Conservation (phyloP, 2,888 invertebrate genomes). For the Galeruca laticollis region DNA sequence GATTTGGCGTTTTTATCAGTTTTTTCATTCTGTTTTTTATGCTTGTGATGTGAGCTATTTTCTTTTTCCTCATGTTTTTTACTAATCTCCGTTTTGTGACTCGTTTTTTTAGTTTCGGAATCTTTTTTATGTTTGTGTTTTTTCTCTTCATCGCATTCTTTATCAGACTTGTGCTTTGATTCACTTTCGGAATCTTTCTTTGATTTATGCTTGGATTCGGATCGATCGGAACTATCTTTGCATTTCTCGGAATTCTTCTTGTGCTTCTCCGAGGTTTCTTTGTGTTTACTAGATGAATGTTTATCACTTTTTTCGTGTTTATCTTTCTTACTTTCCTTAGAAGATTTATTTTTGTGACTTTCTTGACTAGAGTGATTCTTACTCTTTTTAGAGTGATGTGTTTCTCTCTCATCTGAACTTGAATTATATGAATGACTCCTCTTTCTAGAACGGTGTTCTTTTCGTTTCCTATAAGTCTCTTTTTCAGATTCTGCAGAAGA, state of each 20-base stretch:
- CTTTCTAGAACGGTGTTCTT: conserved; percentile 20
- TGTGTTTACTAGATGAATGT: conserved; percentile 15
- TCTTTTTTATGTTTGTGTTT: conserved; percentile 24
- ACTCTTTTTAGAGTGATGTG: conserved; percentile 37
- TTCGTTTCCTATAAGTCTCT: conserved; percentile 18
- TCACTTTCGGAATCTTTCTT: conserved; percentile 26
- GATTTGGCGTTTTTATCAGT: conserved; percentile 26
- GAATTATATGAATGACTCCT: conserved; percentile 35
- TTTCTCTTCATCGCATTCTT: conserved; percentile 16
- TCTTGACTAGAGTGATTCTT: conserved; percentile 22
- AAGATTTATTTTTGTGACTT: conserved; percentile 17
- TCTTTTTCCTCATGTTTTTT: conserved; percentile 12
- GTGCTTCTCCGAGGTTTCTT: conserved; percentile 1
- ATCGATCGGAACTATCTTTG: conserved; percentile 7
- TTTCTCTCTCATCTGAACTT: conserved; percentile 36
- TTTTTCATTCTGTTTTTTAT: conserved; percentile 28
- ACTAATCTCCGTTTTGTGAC: conserved; percentile 3
- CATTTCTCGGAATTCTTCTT: conserved; percentile 2
- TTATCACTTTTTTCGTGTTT: conserved; percentile 18
- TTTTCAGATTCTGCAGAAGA: conserved; percentile 18
- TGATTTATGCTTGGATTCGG: conserved; percentile 22
- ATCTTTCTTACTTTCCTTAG: conserved; percentile 5
- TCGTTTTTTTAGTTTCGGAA: conserved; percentile 2
- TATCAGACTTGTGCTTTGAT: conserved; percentile 28
- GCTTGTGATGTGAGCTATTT: conserved; percentile 1